A percentile compares a stretch with the other conserved stretches of the same genome.
phyloP scores from a whole-genome alignment of 2,797 vertebrate species.

The Lepilemur septentrionalis region DNA sequence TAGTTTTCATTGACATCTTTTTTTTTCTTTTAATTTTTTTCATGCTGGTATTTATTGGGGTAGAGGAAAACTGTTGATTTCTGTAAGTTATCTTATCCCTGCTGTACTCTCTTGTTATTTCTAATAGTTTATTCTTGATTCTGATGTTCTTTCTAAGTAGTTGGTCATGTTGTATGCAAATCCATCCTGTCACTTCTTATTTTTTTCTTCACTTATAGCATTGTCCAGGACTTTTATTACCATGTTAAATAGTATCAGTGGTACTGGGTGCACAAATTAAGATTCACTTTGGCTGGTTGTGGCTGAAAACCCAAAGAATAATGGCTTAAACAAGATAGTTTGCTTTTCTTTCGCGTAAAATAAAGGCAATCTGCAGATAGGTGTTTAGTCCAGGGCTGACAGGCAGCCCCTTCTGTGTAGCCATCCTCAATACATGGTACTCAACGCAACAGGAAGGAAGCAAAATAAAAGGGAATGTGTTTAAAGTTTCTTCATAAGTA shows the following conservation, averaged over 20 bases:
- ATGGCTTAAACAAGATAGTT: background rate
- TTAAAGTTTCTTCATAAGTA: background rate
- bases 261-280: background rate
- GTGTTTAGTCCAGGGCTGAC: background rate
- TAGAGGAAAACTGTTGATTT: background rate
- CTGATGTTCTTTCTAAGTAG: background rate
- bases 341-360: conserved; percentile 4
- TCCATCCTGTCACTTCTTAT: background rate
- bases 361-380: background rate
- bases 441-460: background rate
- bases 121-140: background rate
- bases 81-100: background rate
- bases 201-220: background rate
- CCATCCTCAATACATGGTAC: background rate
- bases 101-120: background rate
- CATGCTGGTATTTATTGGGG: background rate
- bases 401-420: background rate
- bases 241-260: background rate
- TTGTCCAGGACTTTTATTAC: background rate
- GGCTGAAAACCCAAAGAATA: conserved; percentile 11
- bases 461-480: background rate
- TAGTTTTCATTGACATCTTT: background rate
- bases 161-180: background rate
- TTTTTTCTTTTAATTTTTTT: background rate
- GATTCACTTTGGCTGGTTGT: background rate